phyloP scores from a whole-genome alignment of 2,888 invertebrate species.

The Nephrotoma flavescens region DNA sequence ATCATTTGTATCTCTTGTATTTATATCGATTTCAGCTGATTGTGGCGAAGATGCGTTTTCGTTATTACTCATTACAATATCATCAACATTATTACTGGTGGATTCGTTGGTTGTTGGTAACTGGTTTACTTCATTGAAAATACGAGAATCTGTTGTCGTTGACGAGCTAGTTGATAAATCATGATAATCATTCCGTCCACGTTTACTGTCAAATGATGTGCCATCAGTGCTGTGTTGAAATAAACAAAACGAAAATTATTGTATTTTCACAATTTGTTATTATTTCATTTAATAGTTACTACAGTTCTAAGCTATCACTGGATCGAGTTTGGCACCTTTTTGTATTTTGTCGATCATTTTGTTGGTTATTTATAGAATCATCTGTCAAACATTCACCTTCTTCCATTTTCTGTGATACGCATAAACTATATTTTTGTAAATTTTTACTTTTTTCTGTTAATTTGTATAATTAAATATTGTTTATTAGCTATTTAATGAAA shows the following conservation, averaged over 20 bases:
- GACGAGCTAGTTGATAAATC: not conserved
- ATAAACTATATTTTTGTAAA: not conserved
- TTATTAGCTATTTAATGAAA: not conserved
- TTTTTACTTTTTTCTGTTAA: not conserved
- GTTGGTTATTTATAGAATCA: not conserved
- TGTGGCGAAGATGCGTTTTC: not conserved
- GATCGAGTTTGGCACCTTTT: not conserved
- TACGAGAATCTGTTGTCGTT: not conserved
- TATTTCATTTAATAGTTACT: not conserved
- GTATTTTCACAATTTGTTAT: not conserved
- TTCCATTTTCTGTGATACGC: not conserved
- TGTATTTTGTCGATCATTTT: not conserved
- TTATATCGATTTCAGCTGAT: not conserved
- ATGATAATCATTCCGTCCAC: not conserved
- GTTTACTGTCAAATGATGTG: not conserved
- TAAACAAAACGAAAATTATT: not conserved
- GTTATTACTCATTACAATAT: not conserved
- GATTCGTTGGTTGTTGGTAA: not conserved
- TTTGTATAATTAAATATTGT: not conserved
- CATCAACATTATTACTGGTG: not conserved
- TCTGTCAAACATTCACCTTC: slow-evolving; percentile 1
- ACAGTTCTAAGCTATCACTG: not conserved
- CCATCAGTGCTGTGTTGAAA: not conserved
- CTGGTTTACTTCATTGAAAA: not conserved
- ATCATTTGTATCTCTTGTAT: not conserved